Evolutionary conservation across 1,140 invertebrate species (phyloP).

Genomic region (Drosophila obscura): DNA sequence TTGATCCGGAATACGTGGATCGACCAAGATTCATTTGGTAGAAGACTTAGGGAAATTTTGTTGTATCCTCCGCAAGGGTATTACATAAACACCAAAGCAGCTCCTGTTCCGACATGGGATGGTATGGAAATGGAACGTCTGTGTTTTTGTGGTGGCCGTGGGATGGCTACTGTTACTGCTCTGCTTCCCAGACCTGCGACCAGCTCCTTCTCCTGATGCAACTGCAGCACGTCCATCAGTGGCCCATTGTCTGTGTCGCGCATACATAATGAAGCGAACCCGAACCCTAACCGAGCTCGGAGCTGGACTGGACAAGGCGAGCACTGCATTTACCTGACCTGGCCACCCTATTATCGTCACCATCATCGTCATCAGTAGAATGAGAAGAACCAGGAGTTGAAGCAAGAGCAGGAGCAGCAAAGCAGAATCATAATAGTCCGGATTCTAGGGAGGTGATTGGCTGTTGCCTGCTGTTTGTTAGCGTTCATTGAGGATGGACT

Average conservation of each 20-base stretch:
- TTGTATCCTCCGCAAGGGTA: too few species aligned
- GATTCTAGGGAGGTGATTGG: constrained; percentile 50
- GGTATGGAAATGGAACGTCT: constrained; percentile 31
- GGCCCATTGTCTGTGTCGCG: constrained; percentile 79
- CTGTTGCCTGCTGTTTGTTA: constrained; percentile 60
- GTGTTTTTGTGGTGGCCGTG: constrained; percentile 52
- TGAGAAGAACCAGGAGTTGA: background rate
- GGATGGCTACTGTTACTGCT: constrained; percentile 13
- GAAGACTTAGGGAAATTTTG: too few species aligned
- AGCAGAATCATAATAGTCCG: background rate
- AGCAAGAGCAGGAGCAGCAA: too few species aligned
- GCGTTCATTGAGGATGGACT: constrained; percentile 29
- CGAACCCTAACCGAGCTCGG: constrained; percentile 19
- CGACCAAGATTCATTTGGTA: too few species aligned
- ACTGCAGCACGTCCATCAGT: constrained; percentile 75
- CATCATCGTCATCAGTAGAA: constrained; percentile 13
- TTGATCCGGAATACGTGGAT: too few species aligned
- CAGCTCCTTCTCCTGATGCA: constrained; percentile 27
- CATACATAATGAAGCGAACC: constrained; percentile 76
- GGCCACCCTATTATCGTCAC: constrained; percentile 27
- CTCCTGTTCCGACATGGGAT: constrained; percentile 7
- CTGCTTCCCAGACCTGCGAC: constrained; percentile 22
- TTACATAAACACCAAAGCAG: too few species aligned
- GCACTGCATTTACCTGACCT: constrained; percentile 38
- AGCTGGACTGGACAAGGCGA: constrained; percentile 26